A percentile compares a stretch with the other conserved stretches of the same genome.
phyloP scores from a whole-genome alignment of 64 coral and sea anemone species.

The Stichodactyla helianthus region DNA sequence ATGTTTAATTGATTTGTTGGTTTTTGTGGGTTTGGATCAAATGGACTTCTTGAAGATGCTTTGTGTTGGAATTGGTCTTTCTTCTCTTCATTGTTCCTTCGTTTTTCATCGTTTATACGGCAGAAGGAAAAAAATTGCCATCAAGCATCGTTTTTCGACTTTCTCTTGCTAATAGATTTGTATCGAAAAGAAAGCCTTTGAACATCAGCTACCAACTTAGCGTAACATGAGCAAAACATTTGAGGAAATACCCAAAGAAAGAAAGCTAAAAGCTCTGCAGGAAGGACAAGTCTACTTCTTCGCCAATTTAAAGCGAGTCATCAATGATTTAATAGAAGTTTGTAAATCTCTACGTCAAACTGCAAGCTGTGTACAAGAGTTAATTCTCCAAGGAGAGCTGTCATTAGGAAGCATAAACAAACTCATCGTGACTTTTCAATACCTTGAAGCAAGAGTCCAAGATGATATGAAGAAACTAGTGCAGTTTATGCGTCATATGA shows the following conservation, averaged over 20 bases:
- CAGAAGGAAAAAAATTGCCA: too few species aligned
- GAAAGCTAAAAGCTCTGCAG: constrained; percentile 24
- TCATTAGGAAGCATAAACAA: constrained; percentile 55
- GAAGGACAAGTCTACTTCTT: constrained; percentile 34
- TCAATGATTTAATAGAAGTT: constrained; percentile 51
- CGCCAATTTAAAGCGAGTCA: constrained; percentile 51
- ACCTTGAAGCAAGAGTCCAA: constrained; percentile 40
- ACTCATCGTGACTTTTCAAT: constrained; percentile 46
- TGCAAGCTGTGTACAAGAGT: constrained; percentile 26
- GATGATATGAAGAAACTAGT: constrained; percentile 66
- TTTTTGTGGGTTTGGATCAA: neutral
- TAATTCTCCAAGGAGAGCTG: constrained; percentile 44
- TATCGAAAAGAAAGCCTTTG: neutral
- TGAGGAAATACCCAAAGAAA: neutral
- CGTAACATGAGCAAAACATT: neutral
- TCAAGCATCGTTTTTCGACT: neutral
- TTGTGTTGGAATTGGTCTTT: neutral
- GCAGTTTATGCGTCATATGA: constrained; percentile 65
- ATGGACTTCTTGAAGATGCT: neutral
- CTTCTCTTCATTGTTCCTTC: neutral
- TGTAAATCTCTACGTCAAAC: constrained; percentile 45
- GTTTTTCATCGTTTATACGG: too few species aligned
- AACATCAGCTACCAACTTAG: too few species aligned
- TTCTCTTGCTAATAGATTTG: neutral
- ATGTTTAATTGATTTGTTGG: constrained; percentile 3